phyloP scores from a whole-genome alignment of 2,888 invertebrate species.

The Laspeyria flexula region DNA sequence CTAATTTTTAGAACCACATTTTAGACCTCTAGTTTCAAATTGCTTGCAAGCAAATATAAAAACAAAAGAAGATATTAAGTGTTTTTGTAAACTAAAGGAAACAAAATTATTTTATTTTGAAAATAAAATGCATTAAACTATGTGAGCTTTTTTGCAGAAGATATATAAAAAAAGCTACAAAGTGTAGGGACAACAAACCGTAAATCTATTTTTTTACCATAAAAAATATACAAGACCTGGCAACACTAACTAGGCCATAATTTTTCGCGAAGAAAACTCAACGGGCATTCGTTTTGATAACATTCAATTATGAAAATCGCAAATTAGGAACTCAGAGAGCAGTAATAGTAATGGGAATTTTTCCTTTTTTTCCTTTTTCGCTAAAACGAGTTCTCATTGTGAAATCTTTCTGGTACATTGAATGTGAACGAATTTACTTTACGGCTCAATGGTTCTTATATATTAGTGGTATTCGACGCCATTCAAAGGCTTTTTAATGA shows the following conservation, averaged over 20 bases:
- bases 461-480: slow-evolving; percentile 50
- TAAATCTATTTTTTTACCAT: too few species aligned
- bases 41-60: too few species aligned
- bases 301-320: slow-evolving; percentile 69
- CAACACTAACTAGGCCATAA: slow-evolving; percentile 41
- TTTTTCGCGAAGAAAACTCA: slow-evolving; percentile 55
- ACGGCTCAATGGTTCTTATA: slow-evolving; percentile 53
- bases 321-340: slow-evolving; percentile 53
- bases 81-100: too few species aligned
- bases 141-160: too few species aligned
- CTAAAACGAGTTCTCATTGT: slow-evolving; percentile 47
- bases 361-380: slow-evolving; percentile 25
- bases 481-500: slow-evolving; percentile 44
- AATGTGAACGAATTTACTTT: slow-evolving; percentile 61
- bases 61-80: too few species aligned
- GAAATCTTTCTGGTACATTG: slow-evolving; percentile 59
- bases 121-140: too few species aligned
- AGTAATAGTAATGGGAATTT: slow-evolving; percentile 40
- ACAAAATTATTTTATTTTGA: too few species aligned
- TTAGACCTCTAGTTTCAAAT: too few species aligned
- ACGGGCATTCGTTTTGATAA: slow-evolving; percentile 63
- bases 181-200: too few species aligned
- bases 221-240: too few species aligned
- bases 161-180: too few species aligned
- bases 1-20: too few species aligned